phyloP scores from a whole-genome alignment of 2,888 invertebrate genomes.

The Blera fallax region DNA sequence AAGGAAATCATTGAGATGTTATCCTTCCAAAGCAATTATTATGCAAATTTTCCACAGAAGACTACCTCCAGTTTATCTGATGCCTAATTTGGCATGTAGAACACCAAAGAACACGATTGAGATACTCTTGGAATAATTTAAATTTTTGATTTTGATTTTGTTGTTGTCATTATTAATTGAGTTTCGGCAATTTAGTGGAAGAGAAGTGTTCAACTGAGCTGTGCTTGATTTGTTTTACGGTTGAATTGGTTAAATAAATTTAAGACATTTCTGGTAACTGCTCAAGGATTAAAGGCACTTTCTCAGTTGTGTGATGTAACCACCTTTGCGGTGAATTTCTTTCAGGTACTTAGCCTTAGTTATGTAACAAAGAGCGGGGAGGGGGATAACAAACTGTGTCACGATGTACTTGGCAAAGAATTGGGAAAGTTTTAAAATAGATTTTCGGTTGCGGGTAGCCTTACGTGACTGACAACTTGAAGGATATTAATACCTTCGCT shows the following conservation, averaged over 20 bases:
- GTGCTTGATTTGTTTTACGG: neutral
- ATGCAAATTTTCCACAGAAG: neutral
- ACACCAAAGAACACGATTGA: neutral
- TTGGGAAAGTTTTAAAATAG: conserved; percentile 4
- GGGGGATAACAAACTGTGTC: neutral
- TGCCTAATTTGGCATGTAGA: conserved; percentile 10
- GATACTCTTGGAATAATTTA: neutral
- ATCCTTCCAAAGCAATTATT: conserved; percentile 12
- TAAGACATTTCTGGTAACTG: neutral
- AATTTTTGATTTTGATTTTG: neutral
- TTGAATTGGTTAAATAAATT: neutral
- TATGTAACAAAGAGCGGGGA: too few species aligned
- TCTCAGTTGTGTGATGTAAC: neutral
- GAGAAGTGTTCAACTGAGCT: neutral
- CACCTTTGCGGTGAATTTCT: neutral
- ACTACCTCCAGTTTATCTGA: neutral
- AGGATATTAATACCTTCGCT: neutral
- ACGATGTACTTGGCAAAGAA: neutral
- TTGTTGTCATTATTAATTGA: conserved; percentile 1
- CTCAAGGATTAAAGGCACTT: neutral
- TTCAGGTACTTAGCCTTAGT: neutral
- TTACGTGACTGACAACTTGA: neutral
- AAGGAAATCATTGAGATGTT: conserved; percentile 16
- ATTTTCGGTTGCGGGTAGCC: neutral
- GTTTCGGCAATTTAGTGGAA: neutral